Evolutionary conservation across 1,140 invertebrate genomes (phyloP), one percentile per base, ranked within the genome.

Genomic region (Drosophila cardini): DNA sequence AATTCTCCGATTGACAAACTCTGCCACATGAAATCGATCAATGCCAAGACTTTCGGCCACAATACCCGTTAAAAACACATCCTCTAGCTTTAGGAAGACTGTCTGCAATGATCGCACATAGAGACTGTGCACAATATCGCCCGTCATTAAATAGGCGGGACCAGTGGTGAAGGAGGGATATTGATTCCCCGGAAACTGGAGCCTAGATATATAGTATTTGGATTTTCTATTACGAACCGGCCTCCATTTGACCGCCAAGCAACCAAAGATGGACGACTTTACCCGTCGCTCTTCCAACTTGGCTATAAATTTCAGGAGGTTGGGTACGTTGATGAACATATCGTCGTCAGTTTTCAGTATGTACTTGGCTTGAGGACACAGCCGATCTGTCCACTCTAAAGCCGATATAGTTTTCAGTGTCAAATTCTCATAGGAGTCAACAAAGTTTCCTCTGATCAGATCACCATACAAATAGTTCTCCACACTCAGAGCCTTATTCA

Each of bases 331-430:
- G 45, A 98, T 97, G 86, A 98, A 97, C 96, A 98, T 97, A 91
- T 98, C 97, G 91, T 98, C 97, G 87, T 98, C 97, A 0, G 96
- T 97, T 93, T 98, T 98, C 26, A 98, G 93, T 53, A 98, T 91
- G 79, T 95, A 97, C 69, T 94, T 94, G 32, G 95, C 95, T 57
- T 94, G 94, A 10, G 95, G 94, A 91, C 97, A 98, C 83, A 96
- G 96, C 55, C 93, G 95, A 81, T 96, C 95, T 0, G 95, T 94
- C 97, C 96, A 97, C 90, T 98, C 96, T 46, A 98, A 92, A 85
- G 96, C 96, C 9, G 96, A 97, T 26, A 98, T 94, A 3, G 96
- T 97, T 93, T 98, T 98, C 2, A 98, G 92, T 2, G 97, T 98
- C 16, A 98, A 93, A 92, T 98, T 98, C 48, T 96, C 95, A 86